These are phyloP conservation scores for Ecdyonurus torrentis DNA, from an alignment of 2,888 invertebrate species.

Conservation along the genomic window DNA sequence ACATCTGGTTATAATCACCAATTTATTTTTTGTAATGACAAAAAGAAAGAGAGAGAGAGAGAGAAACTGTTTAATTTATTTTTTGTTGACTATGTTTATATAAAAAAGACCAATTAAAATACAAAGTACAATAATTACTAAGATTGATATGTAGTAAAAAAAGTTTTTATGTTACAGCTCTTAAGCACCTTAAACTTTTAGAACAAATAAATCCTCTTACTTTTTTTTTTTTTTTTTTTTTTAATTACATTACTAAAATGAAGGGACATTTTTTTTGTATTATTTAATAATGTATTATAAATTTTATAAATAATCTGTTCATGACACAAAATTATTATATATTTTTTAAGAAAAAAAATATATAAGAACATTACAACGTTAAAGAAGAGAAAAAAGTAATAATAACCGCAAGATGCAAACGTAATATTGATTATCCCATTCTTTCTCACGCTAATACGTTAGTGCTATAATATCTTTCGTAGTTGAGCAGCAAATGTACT, in stretches of 20 bases:
- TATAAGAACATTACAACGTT: too few relatives aligned
- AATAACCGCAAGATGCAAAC: too few relatives aligned
- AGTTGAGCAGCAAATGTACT: too few relatives aligned
- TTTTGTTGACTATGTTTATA: neutral
- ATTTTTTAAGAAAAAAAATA: too few relatives aligned
- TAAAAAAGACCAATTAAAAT: neutral
- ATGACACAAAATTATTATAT: neutral
- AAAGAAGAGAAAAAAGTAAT: too few relatives aligned
- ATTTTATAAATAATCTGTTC: neutral
- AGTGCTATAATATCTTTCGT: too few relatives aligned
- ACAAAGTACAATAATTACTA: neutral
- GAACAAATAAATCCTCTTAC: neutral
- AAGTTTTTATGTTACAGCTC: neutral
- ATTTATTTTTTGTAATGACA: neutral
- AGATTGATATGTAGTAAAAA: neutral
- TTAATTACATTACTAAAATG: neutral
- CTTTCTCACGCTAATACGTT: too few relatives aligned
- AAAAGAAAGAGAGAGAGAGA: too few relatives aligned
- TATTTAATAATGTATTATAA: neutral
- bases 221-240: too few relatives aligned
- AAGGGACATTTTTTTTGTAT: neutral
- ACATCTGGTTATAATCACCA: neutral
- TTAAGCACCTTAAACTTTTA: neutral
- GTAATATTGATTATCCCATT: too few relatives aligned
- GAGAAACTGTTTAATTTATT: neutral